phyloP scores from a whole-genome alignment of 2,797 vertebrate species.

The Meda fulgida region DNA sequence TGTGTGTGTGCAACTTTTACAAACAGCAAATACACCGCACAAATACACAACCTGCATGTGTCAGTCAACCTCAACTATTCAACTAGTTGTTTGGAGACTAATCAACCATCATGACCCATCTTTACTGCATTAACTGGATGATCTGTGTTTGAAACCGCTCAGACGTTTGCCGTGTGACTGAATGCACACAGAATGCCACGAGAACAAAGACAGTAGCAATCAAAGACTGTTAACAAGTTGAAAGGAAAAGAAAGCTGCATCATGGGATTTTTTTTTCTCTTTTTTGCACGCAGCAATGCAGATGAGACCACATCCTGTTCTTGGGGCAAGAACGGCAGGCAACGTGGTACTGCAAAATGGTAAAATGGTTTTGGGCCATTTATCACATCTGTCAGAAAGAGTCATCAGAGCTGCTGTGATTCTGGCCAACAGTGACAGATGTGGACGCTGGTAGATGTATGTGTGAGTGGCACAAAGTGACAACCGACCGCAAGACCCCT shows the following conservation, averaged over 20 bases:
- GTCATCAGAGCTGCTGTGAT: not conserved
- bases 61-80: not conserved
- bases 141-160: not conserved
- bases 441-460: constrained; percentile 5
- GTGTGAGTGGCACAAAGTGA: not conserved
- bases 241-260: constrained; percentile 26
- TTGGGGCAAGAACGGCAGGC: not conserved
- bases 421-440: constrained; percentile 7
- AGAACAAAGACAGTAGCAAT: not conserved
- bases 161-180: not conserved
- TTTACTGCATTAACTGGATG: not conserved
- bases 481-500: constrained; percentile 6
- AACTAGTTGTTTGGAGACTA: not conserved
- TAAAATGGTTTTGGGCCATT: not conserved
- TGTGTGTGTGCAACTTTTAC: no score
- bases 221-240: not conserved
- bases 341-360: not conserved
- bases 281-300: constrained; percentile 25
- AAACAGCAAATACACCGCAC: no score
- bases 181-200: not conserved
- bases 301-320: constrained; percentile 45
- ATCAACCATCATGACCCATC: no score
- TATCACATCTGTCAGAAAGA: not conserved
- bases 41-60: not conserved
- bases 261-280: not conserved